Percentiles rank a stretch among this genome's conserved stretches.
These are phyloP conservation scores for Turritopsis dohrnii DNA, from an alignment of 30 jellyfish, hydroid and myxozoan species.

Conservation along the genomic window DNA sequence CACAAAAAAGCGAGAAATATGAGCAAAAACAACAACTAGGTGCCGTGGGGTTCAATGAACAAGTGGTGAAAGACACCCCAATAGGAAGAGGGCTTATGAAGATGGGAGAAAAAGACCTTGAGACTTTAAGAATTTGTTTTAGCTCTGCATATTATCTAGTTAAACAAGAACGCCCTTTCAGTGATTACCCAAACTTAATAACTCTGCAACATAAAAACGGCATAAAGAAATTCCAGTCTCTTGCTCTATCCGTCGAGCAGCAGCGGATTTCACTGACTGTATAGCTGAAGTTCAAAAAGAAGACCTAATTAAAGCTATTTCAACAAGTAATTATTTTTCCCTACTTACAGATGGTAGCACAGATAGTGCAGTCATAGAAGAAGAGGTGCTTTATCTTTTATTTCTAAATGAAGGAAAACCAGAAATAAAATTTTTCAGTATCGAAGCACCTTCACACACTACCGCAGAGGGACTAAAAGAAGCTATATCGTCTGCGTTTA, in stretches of 20 bases:
- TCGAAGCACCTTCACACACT: too few species aligned
- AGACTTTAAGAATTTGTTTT: background rate
- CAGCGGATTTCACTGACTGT: background rate
- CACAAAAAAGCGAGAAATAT: too few species aligned
- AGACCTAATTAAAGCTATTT: too few species aligned
- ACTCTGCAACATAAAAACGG: background rate
- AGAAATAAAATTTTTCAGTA: too few species aligned
- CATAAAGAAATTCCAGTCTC: too few species aligned
- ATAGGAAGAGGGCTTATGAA: background rate
- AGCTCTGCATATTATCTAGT: background rate
- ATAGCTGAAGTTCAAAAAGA: background rate
- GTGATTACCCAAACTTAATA: background rate
- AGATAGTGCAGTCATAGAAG: too few species aligned
- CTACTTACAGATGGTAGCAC: slow-evolving; percentile 7
- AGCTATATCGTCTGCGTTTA: too few species aligned
- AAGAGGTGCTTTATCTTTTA: too few species aligned
- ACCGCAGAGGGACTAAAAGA: too few species aligned
- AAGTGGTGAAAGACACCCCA: background rate
- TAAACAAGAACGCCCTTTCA: background rate
- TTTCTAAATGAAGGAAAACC: too few species aligned
- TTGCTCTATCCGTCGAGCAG: slow-evolving; percentile 1
- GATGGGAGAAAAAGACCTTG: background rate
- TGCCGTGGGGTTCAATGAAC: background rate
- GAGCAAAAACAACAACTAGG: too few species aligned
- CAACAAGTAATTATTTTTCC: background rate